A percentile compares a stretch with the other conserved stretches of the same genome.
Conservation (phyloP, 2,888 invertebrate genomes). For the Ptychoptera albimana region DNA sequence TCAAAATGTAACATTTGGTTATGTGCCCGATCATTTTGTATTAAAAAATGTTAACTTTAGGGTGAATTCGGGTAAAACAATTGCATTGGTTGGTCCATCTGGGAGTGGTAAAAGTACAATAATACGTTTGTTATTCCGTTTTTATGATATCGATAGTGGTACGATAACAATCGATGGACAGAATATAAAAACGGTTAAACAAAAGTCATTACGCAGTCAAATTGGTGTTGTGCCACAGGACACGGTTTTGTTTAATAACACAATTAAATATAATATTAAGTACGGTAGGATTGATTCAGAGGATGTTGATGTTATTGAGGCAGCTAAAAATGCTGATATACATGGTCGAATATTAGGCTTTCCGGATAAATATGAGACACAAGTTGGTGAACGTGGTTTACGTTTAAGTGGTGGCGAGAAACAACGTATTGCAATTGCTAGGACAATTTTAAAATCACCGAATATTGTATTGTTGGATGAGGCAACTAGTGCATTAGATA, state of each 20-base stretch:
- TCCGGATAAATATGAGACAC: slow-evolving; percentile 74
- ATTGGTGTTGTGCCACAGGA: slow-evolving; percentile 97
- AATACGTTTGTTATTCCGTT: slow-evolving; percentile 84
- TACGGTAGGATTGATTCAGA: slow-evolving; percentile 71
- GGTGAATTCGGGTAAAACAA: slow-evolving; percentile 69
- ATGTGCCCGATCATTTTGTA: slow-evolving; percentile 61
- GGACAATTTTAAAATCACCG: slow-evolving; percentile 86
- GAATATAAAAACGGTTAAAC: slow-evolving; percentile 71
- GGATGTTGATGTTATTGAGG: slow-evolving; percentile 69
- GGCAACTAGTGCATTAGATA: slow-evolving; percentile 89
- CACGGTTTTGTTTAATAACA: slow-evolving; percentile 87
- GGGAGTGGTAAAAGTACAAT: slow-evolving; percentile 94
- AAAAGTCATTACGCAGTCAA: slow-evolving; percentile 63
- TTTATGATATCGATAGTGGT: slow-evolving; percentile 87
- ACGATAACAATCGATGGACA: slow-evolving; percentile 77
- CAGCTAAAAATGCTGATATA: slow-evolving; percentile 86
- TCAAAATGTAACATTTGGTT: slow-evolving; percentile 77
- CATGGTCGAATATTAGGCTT: slow-evolving; percentile 84
- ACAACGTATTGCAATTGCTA: slow-evolving; percentile 91
- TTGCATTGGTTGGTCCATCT: slow-evolving; percentile 76
- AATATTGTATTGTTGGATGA: slow-evolving; percentile 85
- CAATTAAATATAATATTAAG: slow-evolving; percentile 86
- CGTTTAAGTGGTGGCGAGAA: slow-evolving; percentile 95
- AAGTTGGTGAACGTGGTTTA: slow-evolving; percentile 88
- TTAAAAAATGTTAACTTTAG: slow-evolving; percentile 62